Evolutionary conservation across 64 coral and sea anemone genomes (phyloP).

Genomic region (Stichodactyla helianthus): DNA sequence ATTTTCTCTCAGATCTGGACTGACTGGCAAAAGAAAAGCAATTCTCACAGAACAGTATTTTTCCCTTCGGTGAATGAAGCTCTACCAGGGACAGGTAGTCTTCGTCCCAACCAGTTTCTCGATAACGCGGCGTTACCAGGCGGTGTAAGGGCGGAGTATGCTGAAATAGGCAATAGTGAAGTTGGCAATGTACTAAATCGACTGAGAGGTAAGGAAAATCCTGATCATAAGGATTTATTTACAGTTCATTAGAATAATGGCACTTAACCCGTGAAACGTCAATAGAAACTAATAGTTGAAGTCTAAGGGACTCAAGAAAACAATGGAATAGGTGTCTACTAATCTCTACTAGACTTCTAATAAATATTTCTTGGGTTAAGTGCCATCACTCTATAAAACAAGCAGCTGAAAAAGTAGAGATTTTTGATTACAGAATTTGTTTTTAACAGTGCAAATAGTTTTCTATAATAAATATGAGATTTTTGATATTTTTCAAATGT

Average conservation of each 20-base stretch:
- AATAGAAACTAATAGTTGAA: background rate
- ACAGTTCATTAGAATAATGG: background rate
- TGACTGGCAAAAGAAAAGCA: conserved; percentile 38
- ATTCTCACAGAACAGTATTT: conserved; percentile 4
- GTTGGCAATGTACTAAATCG: background rate
- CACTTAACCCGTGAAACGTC: background rate
- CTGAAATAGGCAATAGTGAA: background rate
- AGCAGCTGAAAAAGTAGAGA: too few species aligned
- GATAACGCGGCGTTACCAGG: conserved; percentile 40
- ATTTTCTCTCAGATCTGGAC: conserved; percentile 23
- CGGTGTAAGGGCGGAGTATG: conserved; percentile 21
- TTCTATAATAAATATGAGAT: too few species aligned
- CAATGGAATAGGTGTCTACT: too few species aligned
- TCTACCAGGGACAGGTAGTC: background rate
- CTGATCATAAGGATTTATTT: too few species aligned
- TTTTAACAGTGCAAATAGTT: too few species aligned
- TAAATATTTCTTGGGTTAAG: too few species aligned
- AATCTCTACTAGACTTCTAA: too few species aligned
- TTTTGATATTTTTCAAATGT: too few species aligned
- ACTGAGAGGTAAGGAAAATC: background rate
- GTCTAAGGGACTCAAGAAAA: too few species aligned
- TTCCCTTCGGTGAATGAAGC: background rate
- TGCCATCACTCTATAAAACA: too few species aligned
- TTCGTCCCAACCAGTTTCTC: conserved; percentile 6
- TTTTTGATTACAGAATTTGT: too few species aligned